These are phyloP conservation scores for Alouatta palliata DNA, from an alignment of 2,113 vertebrate species.

Conservation along the genomic window DNA sequence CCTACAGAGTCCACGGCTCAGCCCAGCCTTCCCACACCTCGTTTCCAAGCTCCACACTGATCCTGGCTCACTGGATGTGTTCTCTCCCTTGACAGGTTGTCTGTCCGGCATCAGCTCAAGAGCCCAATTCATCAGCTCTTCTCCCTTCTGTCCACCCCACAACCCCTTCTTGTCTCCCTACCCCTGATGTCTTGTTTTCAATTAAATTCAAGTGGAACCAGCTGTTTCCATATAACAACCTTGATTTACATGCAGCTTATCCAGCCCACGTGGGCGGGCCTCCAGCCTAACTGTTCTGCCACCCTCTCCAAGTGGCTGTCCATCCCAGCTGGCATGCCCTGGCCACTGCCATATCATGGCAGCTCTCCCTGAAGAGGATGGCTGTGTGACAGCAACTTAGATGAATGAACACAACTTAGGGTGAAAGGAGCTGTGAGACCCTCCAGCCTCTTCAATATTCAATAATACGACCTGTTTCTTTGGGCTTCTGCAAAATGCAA, in stretches of 20 bases:
- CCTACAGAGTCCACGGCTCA: not conserved
- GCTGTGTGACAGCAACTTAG: not conserved
- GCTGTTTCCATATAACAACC: constrained; percentile 41
- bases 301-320: not conserved
- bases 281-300: not conserved
- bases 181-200: constrained; percentile 36
- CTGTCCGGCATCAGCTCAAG: not conserved
- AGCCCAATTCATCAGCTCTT: not conserved
- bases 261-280: not conserved
- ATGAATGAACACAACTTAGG: not conserved
- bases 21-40: not conserved
- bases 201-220: constrained; percentile 63
- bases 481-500: not conserved
- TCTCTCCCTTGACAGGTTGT: not conserved
- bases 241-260: constrained; percentile 55
- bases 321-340: not conserved
- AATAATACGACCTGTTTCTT: not conserved
- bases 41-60: not conserved
- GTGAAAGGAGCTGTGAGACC: not conserved
- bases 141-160: not conserved
- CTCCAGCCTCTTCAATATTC: not conserved
- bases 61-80: not conserved
- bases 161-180: not conserved
- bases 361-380: not conserved
- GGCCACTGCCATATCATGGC: not conserved